Base-by-base conservation (phyloP, 2,797 vertebrate species). In the Vultur gryphus region DNA sequence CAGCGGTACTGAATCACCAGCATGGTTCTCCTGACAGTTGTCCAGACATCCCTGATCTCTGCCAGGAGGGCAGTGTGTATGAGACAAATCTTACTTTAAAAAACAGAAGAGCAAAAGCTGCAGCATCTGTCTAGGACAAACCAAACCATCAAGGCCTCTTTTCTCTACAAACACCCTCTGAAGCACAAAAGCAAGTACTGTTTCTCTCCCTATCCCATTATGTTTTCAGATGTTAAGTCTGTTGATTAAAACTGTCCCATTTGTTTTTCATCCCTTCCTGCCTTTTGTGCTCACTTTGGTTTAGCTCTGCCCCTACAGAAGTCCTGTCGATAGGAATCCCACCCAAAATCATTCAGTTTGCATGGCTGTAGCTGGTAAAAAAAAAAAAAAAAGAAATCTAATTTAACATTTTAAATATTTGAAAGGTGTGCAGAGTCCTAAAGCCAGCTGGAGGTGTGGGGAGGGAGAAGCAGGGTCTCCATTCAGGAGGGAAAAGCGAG, bases 31-130 rank as follows among this genome's bases (percentile, higher is more conserved):
- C 67, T 58, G 39, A 24, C 28, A 21, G 23, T 5, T 73, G 16
- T 43, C 55, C 79, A 35, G 55, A 44, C 29, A 65, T 57, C 41
- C 46, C 65, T 21, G n/a, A 18, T 25, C 19, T 44, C 31, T 54
- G 41, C 10, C 1, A 62, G 72, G 67, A 69, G 19, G 43, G 29
- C 29, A 46, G 46, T 14, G 17, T 0, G 1, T 8, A 3, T 8
- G n/a, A 73, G 69, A 37, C 16, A 55, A 26, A 67, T 54, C 37
- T 69, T 11, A 51, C 8, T 2, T 52, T 17, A 66, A 35, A 81
- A 78, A 75, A 4, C 11, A 49, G 12, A 62, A 37, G 25, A 76
- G 58, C 24, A 44, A 52, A 88, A 79, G 24, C 58, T 66, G 48
- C 52, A 58, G 49, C 52, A 9, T 46, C 72, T 6, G 2, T 25